These are phyloP conservation scores for Molossus molossus DNA, from an alignment of 2,797 vertebrate genomes.

Conservation along the genomic window DNA sequence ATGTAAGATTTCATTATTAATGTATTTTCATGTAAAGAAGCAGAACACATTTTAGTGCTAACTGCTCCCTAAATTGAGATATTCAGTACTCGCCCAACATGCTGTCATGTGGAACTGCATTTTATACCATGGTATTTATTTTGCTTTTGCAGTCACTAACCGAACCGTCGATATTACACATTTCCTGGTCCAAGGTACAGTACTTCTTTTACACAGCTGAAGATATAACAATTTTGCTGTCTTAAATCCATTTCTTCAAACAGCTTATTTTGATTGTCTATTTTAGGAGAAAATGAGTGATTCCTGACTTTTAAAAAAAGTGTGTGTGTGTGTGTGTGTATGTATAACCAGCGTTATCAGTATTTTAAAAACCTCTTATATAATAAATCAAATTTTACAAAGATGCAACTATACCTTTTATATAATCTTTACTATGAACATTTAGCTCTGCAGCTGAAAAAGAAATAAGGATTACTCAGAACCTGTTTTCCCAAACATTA, in stretches of 20 bases:
- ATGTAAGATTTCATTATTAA: conserved; percentile 52
- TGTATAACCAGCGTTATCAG: conserved; percentile 48
- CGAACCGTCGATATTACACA: conserved; percentile 80
- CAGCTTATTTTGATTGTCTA: conserved; percentile 82
- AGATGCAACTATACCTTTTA: conserved; percentile 4
- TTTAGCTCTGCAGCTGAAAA: conserved; percentile 29
- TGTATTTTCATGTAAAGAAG: conserved; percentile 65
- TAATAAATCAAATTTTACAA: conserved; percentile 54
- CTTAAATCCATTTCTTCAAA: conserved; percentile 83
- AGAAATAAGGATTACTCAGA: conserved; percentile 54
- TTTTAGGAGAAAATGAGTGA: conserved; percentile 76
- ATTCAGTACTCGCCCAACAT: conserved; percentile 14
- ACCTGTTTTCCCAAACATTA: conserved; percentile 35
- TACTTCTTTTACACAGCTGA: conserved; percentile 80
- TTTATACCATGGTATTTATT: conserved; percentile 68
- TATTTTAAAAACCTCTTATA: conserved; percentile 50
- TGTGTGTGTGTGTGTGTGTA: neutral
- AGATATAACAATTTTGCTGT: conserved; percentile 82
- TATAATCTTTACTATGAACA: conserved; percentile 40
- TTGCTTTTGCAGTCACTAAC: conserved; percentile 79
- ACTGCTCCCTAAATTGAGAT: conserved; percentile 47
- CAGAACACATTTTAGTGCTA: conserved; percentile 41
- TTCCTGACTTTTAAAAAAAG: conserved; percentile 66
- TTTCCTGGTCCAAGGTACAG: conserved; percentile 79
- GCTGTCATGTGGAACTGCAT: conserved; percentile 67